These are phyloP conservation scores for Oreochromis niloticus DNA, from an alignment of 2,113 vertebrate genomes.

Conservation along the genomic window DNA sequence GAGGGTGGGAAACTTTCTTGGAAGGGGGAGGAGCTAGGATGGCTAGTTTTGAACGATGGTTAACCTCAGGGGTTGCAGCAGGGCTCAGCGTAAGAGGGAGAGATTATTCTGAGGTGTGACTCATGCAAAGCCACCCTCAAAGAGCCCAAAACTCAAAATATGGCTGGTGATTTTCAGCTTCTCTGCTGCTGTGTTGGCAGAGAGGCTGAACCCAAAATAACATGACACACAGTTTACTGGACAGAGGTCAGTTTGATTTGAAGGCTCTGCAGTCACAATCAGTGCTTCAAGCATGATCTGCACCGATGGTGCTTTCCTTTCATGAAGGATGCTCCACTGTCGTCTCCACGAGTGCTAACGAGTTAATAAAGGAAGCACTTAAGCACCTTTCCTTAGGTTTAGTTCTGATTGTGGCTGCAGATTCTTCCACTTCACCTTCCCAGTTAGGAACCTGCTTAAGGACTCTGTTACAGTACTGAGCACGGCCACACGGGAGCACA, in stretches of 20 bases:
- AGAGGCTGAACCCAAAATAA: not conserved
- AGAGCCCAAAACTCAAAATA: not conserved
- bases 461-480: not conserved
- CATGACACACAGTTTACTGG: not conserved
- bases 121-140: not conserved
- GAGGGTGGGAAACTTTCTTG: not conserved
- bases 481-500: not conserved
- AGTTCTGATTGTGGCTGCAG: not conserved
- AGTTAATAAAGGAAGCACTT: not conserved
- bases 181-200: not conserved
- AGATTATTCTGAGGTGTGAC: not conserved
- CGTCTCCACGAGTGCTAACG: not conserved
- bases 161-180: accelerated
- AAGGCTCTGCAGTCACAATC: not conserved
- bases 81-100: not conserved
- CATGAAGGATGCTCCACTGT: not conserved
- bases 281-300: not conserved
- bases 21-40: not conserved
- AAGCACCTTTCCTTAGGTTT: not conserved
- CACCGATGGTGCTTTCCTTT: not conserved
- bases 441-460: accelerated
- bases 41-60: not conserved
- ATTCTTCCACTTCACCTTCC: not conserved
- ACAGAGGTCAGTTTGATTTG: not conserved
- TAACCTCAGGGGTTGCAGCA: not conserved